These are phyloP conservation scores for Hypanus sabinus DNA, from an alignment of 2,113 vertebrate genomes.

Conservation along the genomic window DNA sequence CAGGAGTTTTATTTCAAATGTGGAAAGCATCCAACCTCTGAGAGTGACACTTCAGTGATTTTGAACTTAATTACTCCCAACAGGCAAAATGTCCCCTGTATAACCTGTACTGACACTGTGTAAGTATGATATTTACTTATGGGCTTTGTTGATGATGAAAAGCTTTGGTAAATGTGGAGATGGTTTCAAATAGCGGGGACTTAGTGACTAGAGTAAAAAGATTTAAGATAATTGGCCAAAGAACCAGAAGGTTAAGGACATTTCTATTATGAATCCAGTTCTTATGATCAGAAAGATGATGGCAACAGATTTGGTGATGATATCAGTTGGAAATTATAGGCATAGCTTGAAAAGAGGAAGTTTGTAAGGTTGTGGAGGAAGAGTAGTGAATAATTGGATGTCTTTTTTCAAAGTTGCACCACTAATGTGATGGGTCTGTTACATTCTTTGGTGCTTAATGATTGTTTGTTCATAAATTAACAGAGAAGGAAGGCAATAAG, in stretches of 20 bases:
- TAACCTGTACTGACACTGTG: conserved; percentile 69
- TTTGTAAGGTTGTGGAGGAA: not conserved
- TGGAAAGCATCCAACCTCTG: conserved; percentile 68
- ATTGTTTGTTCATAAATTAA: not conserved
- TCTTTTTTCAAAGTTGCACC: not conserved
- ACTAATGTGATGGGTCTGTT: not conserved
- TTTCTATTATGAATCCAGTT: not conserved
- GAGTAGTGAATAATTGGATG: not conserved
- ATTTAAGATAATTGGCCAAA: not conserved
- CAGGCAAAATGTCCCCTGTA: conserved; percentile 61
- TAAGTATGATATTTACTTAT: conserved; percentile 48
- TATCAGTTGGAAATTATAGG: not conserved
- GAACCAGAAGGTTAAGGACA: not conserved
- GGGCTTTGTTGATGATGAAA: not conserved
- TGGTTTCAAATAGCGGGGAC: not conserved
- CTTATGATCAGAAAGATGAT: not conserved
- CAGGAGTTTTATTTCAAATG: conserved; percentile 84
- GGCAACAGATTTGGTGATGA: not conserved
- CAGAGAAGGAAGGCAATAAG: not conserved
- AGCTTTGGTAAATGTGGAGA: not conserved
- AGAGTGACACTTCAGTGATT: conserved; percentile 68
- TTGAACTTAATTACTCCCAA: conserved; percentile 71
- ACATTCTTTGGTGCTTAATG: not conserved
- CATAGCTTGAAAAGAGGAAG: not conserved
- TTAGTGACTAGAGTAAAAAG: not conserved